A percentile compares a stretch with the other conserved stretches of the same genome.
These are phyloP conservation scores for Holothuria scabra DNA, from an alignment of 53 echinoderm and acorn worm species.

Conservation along the genomic window DNA sequence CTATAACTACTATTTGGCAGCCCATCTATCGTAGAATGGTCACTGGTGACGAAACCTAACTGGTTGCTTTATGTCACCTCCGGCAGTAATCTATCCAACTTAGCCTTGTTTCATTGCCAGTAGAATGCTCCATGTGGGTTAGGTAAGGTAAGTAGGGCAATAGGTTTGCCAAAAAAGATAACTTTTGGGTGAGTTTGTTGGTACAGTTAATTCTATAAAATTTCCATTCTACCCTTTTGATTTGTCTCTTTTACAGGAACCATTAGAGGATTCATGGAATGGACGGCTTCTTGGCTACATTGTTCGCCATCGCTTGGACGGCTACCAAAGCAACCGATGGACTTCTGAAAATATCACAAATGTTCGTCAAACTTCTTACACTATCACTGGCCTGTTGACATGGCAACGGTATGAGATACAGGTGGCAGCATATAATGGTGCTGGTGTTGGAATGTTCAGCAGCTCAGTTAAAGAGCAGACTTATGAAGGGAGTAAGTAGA, in stretches of 20 bases:
- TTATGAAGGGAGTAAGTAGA: slow-evolving; percentile 77
- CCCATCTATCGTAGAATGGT: too few relatives aligned
- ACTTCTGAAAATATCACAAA: slow-evolving; percentile 69
- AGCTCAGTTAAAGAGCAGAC: slow-evolving; percentile 74
- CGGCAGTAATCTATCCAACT: too few relatives aligned
- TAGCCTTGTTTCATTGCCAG: too few relatives aligned
- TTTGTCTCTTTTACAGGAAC: slow-evolving; percentile 56
- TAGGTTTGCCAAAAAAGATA: too few relatives aligned
- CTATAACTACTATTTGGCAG: too few relatives aligned
- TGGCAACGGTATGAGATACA: slow-evolving; percentile 88
- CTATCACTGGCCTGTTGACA: slow-evolving; percentile 68
- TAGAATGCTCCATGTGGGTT: too few relatives aligned
- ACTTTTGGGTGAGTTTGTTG: too few relatives aligned
- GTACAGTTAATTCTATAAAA: neutral
- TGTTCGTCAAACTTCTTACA: slow-evolving; percentile 75
- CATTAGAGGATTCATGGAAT: slow-evolving; percentile 87
- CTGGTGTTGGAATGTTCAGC: slow-evolving; percentile 82
- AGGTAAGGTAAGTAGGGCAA: too few relatives aligned
- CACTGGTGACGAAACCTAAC: too few relatives aligned
- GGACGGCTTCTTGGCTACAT: slow-evolving; percentile 82
- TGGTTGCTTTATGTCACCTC: too few relatives aligned
- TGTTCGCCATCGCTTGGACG: slow-evolving; percentile 74
- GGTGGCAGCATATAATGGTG: slow-evolving; percentile 87
- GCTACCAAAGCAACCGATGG: slow-evolving; percentile 63
- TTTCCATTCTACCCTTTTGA: neutral